Base-by-base conservation (phyloP, 2,797 vertebrate species). In the Acrocephalus scirpaceus region DNA sequence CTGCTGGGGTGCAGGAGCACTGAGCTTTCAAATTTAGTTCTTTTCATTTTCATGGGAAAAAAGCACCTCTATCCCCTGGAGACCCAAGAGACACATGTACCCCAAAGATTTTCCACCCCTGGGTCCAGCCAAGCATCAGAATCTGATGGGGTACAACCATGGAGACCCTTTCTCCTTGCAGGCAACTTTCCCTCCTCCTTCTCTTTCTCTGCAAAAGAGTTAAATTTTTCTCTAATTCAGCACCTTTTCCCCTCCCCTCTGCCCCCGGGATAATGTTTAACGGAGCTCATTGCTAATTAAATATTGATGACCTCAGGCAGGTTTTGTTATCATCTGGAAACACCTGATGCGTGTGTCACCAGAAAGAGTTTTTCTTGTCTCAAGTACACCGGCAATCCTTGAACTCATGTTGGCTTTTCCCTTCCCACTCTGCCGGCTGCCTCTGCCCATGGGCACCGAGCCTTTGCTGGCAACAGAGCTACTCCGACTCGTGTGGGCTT, bases 341-440 rank as follows among this genome's bases (percentile, higher is more conserved):
- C 94, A 97, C 97, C 96, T 96, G 95, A 97, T 84, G 96, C 66
- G 88, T 97, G 94, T 96, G 95, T 97, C 96, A 97, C 90, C 88
- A 71, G 92, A 86, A 76, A 74, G 83, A 75, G 92, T 56, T 95
- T 88, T 97, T 91, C 95, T 94, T 34, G 48, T 96, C 89, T 96
- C 91, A 85, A 93, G 96, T 85, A 69, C 86, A 69, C 77, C n/a
- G 30, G 60, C 94, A 96, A 88, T 86, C 88, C 94, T 95, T 97
- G 96, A 97, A 96, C 90, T 96, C 12, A 0, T 1, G 1, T 25
- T 76, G 92, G 93, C 95, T 97, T 95, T 95, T 85, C 88, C 71
- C 80, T 90, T 83, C 76, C 87, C 57, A 13, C 42, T 67, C 84
- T 0, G 1, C 48, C 0, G 2, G 70, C 61, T 0, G 1, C 48